phyloP scores from a whole-genome alignment of 2,113 vertebrate species.

The Penelope pileata region DNA sequence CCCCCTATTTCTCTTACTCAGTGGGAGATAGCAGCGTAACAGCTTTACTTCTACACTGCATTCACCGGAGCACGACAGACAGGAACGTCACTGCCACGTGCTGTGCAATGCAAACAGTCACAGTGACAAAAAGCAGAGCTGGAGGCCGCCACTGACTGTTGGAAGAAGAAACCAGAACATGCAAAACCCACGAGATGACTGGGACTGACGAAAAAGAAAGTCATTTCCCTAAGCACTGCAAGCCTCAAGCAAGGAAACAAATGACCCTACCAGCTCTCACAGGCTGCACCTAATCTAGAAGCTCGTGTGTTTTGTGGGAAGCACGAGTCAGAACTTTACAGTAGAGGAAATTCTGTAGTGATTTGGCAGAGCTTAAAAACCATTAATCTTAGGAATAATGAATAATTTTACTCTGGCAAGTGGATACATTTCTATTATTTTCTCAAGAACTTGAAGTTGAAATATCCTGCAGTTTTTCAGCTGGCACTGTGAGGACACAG shows the following conservation, averaged over 20 bases:
- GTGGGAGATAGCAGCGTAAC: neutral
- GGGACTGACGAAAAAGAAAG: neutral
- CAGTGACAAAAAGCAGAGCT: neutral
- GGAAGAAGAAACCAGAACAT: slow-evolving; percentile 4
- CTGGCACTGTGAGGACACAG: neutral
- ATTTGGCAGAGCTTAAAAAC: neutral
- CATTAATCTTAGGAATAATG: slow-evolving; percentile 9
- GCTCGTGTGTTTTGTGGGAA: neutral
- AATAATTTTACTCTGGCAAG: neutral
- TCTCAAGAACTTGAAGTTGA: neutral
- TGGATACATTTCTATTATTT: neutral
- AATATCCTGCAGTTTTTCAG: neutral
- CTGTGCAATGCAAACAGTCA: neutral
- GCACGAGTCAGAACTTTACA: neutral
- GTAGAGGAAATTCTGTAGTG: slow-evolving; percentile 27
- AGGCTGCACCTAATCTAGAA: neutral
- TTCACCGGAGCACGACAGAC: neutral
- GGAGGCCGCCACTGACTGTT: neutral
- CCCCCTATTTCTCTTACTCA: neutral
- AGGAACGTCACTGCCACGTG: neutral
- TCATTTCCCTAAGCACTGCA: neutral
- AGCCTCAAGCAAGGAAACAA: neutral
- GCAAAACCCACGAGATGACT: neutral
- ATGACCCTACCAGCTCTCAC: neutral
- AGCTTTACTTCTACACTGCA: neutral